Evolutionary conservation across 2,113 vertebrate genomes (phyloP).

Genomic region (Cavia porcellus): DNA sequence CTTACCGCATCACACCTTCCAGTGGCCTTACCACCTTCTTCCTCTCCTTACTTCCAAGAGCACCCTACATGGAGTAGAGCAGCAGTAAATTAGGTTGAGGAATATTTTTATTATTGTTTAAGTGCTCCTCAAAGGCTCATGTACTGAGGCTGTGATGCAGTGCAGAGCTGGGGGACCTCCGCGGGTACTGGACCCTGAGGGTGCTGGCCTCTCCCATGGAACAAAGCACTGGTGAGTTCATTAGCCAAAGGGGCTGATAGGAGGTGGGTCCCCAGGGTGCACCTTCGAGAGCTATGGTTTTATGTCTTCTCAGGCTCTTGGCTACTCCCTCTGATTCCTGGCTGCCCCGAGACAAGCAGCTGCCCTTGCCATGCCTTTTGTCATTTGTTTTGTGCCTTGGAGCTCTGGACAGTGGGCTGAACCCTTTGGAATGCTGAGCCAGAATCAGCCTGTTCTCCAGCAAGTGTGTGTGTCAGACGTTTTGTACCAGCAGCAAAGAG

Average conservation of each 20-base stretch:
- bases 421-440: neutral
- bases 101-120: neutral
- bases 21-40: neutral
- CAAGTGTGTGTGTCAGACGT: neutral
- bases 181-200: neutral
- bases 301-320: neutral
- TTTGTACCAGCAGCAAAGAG: no score
- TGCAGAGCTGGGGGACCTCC: neutral
- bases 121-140: neutral
- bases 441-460: neutral
- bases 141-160: neutral
- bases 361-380: neutral
- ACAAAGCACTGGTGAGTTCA: neutral
- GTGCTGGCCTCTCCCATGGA: neutral
- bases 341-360: neutral
- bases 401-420: neutral
- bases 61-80: neutral
- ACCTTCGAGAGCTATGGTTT: neutral
- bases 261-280: no score
- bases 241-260: neutral
- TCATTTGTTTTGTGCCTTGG: neutral
- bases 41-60: neutral
- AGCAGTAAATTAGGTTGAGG: conserved; percentile 36
- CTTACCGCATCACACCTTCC: neutral
- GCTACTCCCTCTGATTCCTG: neutral